Evolutionary conservation across 2,797 vertebrate genomes (phyloP).

Genomic region (Notoglanidium macrostoma): DNA sequence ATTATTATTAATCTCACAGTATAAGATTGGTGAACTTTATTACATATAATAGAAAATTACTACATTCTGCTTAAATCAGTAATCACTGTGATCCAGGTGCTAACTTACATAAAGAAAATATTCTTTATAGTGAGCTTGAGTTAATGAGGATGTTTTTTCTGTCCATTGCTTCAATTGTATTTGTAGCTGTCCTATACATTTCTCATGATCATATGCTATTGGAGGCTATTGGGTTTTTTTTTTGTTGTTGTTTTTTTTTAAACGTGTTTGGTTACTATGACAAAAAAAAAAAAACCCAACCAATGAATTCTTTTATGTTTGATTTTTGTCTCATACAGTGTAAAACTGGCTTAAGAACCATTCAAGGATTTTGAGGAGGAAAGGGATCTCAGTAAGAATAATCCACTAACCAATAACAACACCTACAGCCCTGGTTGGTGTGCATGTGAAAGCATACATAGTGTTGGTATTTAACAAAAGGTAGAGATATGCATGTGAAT

Average conservation of each 20-base stretch:
- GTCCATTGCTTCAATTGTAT: background rate
- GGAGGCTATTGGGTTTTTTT: background rate
- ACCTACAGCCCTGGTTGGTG: background rate
- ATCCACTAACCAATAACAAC: constrained; percentile 42
- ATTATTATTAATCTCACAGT: background rate
- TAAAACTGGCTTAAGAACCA: background rate
- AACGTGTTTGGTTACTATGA: background rate
- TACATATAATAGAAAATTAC: background rate
- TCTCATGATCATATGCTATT: background rate
- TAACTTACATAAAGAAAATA: background rate
- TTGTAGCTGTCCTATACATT: background rate
- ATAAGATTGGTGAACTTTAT: background rate
- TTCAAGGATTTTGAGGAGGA: constrained; percentile 2
- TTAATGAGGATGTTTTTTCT: background rate
- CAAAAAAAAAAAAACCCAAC: background rate
- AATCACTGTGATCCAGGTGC: background rate
- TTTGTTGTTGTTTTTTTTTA: no score
- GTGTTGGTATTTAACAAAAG: constrained; percentile 21
- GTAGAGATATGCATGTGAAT: constrained; percentile 7
- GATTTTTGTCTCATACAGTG: background rate
- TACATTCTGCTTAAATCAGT: background rate
- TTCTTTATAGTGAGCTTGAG: background rate
- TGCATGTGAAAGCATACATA: constrained; percentile 11
- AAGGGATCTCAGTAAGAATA: constrained; percentile 27
- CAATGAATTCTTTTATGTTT: background rate